Evolutionary conservation across 2,113 vertebrate genomes (phyloP), one percentile per base, ranked within the genome.

Genomic region (Bolborhynchus lineola): DNA sequence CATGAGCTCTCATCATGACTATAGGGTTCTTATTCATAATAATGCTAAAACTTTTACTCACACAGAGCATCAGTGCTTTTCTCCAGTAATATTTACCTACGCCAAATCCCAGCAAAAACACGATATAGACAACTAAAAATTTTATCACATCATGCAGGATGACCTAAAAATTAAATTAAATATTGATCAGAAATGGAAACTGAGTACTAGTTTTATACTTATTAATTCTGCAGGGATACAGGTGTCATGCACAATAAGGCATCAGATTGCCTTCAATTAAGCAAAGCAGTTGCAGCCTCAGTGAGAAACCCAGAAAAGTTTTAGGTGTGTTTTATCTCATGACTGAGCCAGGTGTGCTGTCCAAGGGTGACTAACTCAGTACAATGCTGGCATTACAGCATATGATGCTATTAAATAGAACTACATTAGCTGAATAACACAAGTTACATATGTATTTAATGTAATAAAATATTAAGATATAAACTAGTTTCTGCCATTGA

Each of bases 91-190:
- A 96, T 90, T 98, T 98, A 98, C 98, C 98, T 97, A 98, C 98
- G 12, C 98, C 98, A 88, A 98, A 98, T 97, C 98, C 98, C 95
- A 98, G 97, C 89, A 98, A 96, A 95, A 98, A 98, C 71, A 98
- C 97, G 20, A 98, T 97, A 78, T 98, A 98, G 35, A 98, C 98
- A 76, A 98, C 97, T 63, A 98, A 96, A 92, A 98, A 98, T 83
- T 98, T 98, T 74, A 98, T 96, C 81, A 98, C 98, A 69, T 98
- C 98, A 29, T 98, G 97, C 91, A 98, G 95, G 95, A 98, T 98
- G 90, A 98, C 98, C 98, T 98, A 59, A 33, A 97, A 97, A 90
- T 57, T n/a, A 96, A 92, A 96, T 10, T 24, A 78, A 94, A 81
- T 19, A 74, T n/a, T 64, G 2, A 55, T 93, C 76, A 92, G 57